Evolutionary conservation across 1,140 invertebrate genomes (phyloP).

Genomic region (Zaprionus lachaisei): DNA sequence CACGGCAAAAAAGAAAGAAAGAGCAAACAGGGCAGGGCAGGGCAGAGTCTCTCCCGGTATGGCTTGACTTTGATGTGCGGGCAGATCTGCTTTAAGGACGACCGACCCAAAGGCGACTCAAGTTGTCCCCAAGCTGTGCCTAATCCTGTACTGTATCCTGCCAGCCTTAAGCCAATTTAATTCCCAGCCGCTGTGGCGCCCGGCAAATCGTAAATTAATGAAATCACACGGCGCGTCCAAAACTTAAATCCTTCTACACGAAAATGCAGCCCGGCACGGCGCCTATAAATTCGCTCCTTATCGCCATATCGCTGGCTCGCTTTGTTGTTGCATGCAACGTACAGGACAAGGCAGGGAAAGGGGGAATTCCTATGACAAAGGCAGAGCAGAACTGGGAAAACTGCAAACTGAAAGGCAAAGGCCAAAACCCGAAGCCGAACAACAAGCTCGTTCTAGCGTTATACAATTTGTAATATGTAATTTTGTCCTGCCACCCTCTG

Average conservation of each 20-base stretch:
- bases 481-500: conserved; percentile 59
- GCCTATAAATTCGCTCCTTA: conserved; percentile 79
- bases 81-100: conserved; percentile 20
- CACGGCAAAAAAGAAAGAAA: conserved; percentile 44
- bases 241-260: conserved; percentile 68
- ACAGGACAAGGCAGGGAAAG: conserved; percentile 20
- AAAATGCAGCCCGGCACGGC: conserved; percentile 55
- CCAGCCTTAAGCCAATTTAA: conserved; percentile 73
- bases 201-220: conserved; percentile 76
- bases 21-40: background rate
- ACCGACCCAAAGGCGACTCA: background rate
- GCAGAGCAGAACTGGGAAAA: background rate
- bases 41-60: conserved; percentile 1
- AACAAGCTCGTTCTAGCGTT: conserved; percentile 42
- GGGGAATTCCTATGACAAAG: background rate
- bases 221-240: conserved; percentile 54
- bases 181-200: conserved; percentile 67
- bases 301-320: conserved; percentile 62
- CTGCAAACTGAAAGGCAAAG: conserved; percentile 8
- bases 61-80: conserved; percentile 60
- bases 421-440: conserved; percentile 35
- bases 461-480: conserved; percentile 77
- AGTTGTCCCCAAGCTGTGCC: conserved; percentile 31
- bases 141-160: conserved; percentile 28
- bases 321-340: conserved; percentile 61